Conservation (phyloP, 2,888 invertebrate species). For the Pollenia griseotomentosa region DNA sequence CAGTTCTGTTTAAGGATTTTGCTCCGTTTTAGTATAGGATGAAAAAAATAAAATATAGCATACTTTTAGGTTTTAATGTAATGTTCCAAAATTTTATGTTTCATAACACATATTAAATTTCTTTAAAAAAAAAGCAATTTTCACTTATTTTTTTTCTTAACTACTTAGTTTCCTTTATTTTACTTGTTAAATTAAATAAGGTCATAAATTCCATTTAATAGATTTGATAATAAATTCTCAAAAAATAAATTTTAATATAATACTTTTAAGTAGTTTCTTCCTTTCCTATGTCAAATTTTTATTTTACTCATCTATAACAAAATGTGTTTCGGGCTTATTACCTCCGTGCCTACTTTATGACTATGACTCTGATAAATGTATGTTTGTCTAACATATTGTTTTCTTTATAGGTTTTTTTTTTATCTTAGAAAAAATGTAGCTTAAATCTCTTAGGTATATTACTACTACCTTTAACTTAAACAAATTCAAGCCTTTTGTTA, state of each 20-base stretch:
- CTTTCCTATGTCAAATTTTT: no score
- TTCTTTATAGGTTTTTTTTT: constrained; percentile 40
- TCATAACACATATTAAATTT: no score
- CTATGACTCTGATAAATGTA: constrained; percentile 42
- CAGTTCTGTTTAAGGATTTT: no score
- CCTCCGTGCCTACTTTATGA: constrained; percentile 8
- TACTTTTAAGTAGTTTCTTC: no score
- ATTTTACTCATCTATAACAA: no score
- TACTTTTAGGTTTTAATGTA: background rate
- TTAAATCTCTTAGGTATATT: constrained; percentile 51
- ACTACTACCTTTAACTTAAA: constrained; percentile 51
- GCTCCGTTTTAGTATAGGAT: no score
- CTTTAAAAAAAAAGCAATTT: background rate
- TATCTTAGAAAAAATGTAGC: background rate
- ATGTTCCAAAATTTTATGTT: background rate
- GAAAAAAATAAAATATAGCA: no score
- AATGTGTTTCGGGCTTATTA: background rate
- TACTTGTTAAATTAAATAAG: background rate
- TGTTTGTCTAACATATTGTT: constrained; percentile 60
- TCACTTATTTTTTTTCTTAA: background rate
- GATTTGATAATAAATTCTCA: background rate
- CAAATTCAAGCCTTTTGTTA: constrained; percentile 45
- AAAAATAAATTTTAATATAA: constrained; percentile 1
- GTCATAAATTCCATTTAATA: background rate
- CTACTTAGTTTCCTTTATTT: background rate